phyloP scores from a whole-genome alignment of 2,113 vertebrate species.

The Oncorhynchus clarkii region DNA sequence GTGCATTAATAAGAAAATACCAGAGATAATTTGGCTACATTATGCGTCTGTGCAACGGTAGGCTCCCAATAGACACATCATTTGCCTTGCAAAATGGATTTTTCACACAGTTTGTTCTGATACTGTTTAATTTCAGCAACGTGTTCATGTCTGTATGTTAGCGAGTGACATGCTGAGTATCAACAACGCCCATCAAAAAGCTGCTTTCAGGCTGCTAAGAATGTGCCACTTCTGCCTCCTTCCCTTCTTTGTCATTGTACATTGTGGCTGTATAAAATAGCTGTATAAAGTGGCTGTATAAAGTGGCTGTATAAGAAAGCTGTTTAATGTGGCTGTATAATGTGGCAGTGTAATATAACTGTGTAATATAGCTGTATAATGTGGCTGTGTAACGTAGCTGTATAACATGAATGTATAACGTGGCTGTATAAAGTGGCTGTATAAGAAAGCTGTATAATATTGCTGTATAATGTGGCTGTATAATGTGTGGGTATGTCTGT shows the following conservation, averaged over 20 bases:
- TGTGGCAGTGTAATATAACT: too few relatives aligned
- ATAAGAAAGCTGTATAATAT: too few relatives aligned
- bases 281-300: too few relatives aligned
- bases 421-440: too few relatives aligned
- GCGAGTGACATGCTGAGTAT: conserved; percentile 14
- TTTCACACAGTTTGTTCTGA: conserved; percentile 23
- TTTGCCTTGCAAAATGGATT: conserved; percentile 52
- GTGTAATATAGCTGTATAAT: too few relatives aligned
- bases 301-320: too few relatives aligned
- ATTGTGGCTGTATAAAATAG: too few relatives aligned
- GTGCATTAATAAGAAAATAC: conserved; percentile 50
- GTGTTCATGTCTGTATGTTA: neutral
- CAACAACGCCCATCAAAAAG: conserved; percentile 13
- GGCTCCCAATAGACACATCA: conserved; percentile 24
- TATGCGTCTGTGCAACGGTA: conserved; percentile 26
- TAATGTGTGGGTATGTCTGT: neutral
- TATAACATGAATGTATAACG: fast-evolving
- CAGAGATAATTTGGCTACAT: conserved; percentile 7
- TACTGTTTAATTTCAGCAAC: conserved; percentile 1
- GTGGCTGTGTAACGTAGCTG: neutral
- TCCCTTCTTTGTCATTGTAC: neutral
- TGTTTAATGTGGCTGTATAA: too few relatives aligned
- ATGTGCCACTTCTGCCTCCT: neutral
- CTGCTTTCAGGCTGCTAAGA: neutral
- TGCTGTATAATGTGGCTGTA: too few relatives aligned